Percentiles rank a stretch among this genome's conserved stretches.
phyloP scores from a whole-genome alignment of 2,113 vertebrate species.

The Lepus americanus region DNA sequence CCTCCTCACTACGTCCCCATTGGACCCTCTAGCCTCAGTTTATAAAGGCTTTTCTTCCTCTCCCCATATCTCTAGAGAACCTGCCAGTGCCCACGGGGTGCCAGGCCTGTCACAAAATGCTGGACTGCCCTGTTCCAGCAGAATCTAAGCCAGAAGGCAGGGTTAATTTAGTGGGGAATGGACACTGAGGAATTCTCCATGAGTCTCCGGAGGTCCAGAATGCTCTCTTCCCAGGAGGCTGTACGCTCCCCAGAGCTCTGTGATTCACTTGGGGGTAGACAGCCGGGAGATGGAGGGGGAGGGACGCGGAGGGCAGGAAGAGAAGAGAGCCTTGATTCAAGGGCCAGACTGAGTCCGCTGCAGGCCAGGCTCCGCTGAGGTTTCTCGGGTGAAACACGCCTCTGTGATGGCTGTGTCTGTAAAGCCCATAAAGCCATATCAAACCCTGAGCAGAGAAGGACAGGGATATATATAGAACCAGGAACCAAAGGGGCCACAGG shows the following conservation, averaged over 20 bases:
- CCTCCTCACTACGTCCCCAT: not conserved
- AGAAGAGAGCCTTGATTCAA: constrained; percentile 92
- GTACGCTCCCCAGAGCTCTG: constrained; percentile 82
- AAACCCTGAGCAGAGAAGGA: constrained; percentile 88
- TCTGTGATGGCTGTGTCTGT: constrained; percentile 91
- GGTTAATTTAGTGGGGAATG: constrained; percentile 10
- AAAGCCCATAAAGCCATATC: constrained; percentile 92
- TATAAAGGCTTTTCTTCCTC: not conserved
- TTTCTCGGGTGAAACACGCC: constrained; percentile 89
- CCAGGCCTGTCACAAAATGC: constrained; percentile 23
- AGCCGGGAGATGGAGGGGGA: constrained; percentile 74
- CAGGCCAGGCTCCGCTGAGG: constrained; percentile 88
- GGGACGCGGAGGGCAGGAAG: constrained; percentile 80
- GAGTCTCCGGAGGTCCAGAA: constrained; percentile 68
- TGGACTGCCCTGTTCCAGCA: not conserved
- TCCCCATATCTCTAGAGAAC: constrained; percentile 37
- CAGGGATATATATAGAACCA: constrained; percentile 89
- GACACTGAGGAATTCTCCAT: constrained; percentile 34
- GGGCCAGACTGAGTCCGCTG: constrained; percentile 89
- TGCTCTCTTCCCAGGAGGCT: constrained; percentile 65
- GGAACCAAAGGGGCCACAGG: constrained; percentile 87
- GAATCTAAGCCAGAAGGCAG: constrained; percentile 48
- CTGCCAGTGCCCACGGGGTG: constrained; percentile 14
- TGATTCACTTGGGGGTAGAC: constrained; percentile 85
- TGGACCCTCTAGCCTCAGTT: not conserved